Conservation (phyloP, 2,888 invertebrate species). For the Ophion costatus region DNA sequence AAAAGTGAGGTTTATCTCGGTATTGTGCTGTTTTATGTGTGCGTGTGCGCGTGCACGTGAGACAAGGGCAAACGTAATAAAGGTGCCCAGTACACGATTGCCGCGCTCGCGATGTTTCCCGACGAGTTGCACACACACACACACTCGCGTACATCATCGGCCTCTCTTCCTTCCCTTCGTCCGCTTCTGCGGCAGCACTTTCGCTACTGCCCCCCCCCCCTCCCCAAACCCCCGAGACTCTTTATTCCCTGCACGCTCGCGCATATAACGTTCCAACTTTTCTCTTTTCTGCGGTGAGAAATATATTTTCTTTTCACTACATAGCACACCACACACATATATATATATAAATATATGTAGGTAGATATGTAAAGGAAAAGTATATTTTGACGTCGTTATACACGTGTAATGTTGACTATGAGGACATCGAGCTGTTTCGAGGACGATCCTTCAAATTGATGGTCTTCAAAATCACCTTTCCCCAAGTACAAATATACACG, state of each 20-base stretch:
- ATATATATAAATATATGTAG: no score
- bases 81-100: conserved; percentile 37
- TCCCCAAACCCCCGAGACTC: background rate
- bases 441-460: no score
- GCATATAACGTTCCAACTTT: conserved; percentile 35
- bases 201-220: conserved; percentile 25
- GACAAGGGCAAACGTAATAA: conserved; percentile 52
- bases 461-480: no score
- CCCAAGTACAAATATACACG: background rate
- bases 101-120: conserved; percentile 27
- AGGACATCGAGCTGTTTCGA: no score
- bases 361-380: background rate
- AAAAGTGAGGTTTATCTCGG: conserved; percentile 34
- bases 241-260: conserved; percentile 40
- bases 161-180: conserved; percentile 27
- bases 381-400: background rate
- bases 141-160: conserved; percentile 1
- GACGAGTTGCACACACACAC: conserved; percentile 1
- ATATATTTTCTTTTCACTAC: conserved; percentile 48
- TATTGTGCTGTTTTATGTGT: background rate
- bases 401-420: no score
- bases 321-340: background rate
- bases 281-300: conserved; percentile 61
- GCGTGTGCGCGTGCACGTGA: background rate
- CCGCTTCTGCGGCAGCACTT: conserved; percentile 37